Conservation (phyloP, 2,113 vertebrate genomes). For the Morone chrysops region DNA sequence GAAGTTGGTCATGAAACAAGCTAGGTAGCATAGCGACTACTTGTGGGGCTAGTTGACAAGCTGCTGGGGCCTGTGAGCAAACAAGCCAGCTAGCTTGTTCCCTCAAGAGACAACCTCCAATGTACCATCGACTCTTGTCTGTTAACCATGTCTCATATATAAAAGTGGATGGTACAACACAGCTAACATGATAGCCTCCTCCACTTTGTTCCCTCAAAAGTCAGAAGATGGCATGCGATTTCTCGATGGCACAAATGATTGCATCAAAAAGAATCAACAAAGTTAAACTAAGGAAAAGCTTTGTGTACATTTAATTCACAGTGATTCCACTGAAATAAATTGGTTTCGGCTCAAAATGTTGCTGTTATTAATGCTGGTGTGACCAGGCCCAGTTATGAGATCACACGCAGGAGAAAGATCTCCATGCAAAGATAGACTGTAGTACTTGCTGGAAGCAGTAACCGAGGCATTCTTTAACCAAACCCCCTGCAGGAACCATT, state of each 20-base stretch:
- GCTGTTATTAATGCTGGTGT: no score
- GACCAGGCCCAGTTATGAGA: neutral
- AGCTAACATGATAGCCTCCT: neutral
- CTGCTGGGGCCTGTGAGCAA: neutral
- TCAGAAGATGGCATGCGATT: neutral
- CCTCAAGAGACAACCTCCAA: neutral
- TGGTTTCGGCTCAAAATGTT: neutral
- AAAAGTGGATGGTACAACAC: neutral
- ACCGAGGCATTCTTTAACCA: neutral
- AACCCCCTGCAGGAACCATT: neutral
- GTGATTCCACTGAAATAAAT: neutral
- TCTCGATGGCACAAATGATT: neutral
- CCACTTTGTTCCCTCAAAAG: neutral
- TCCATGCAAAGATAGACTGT: neutral
- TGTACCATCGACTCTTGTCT: neutral
- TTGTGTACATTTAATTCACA: neutral
- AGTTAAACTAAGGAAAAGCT: neutral
- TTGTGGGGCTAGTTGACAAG: neutral
- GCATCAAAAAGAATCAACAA: neutral
- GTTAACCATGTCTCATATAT: no score
- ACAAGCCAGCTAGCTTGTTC: neutral
- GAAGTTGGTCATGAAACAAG: neutral
- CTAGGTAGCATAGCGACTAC: neutral
- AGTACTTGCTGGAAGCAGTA: neutral
- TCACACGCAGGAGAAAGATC: neutral